phyloP scores from a whole-genome alignment of 2,888 invertebrate species.

The Euzophera pinguis region DNA sequence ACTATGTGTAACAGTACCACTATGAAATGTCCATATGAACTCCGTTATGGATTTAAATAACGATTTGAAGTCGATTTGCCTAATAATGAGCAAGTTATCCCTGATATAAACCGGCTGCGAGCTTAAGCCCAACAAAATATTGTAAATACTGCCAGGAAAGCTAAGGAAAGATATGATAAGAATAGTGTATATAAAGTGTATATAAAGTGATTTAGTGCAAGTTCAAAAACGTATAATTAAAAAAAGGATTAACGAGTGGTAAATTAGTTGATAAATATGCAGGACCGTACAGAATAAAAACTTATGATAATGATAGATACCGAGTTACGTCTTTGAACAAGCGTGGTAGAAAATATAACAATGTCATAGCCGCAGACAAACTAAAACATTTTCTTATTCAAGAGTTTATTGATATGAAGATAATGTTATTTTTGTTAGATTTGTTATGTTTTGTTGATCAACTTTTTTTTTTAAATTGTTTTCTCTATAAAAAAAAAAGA shows the following conservation, averaged over 20 bases:
- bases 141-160: background rate
- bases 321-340: background rate
- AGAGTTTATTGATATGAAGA: background rate
- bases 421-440: too few species aligned
- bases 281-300: background rate
- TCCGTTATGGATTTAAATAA: background rate
- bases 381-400: background rate
- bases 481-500: too few species aligned
- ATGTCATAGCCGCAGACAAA: background rate
- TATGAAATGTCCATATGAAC: background rate
- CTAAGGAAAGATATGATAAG: background rate
- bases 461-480: too few species aligned
- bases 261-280: constrained; percentile 1
- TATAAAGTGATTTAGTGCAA: constrained; percentile 1
- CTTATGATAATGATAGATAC: constrained; percentile 3
- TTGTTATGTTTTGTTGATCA: too few species aligned
- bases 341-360: background rate
- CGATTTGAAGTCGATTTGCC: background rate
- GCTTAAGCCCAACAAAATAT: background rate
- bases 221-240: background rate
- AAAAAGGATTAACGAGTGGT: background rate
- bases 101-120: background rate
- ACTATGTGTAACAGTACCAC: background rate
- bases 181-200: background rate
- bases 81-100: background rate